Evolutionary conservation across 1,140 invertebrate species (phyloP).

Genomic region (Drosophila bipectinata): DNA sequence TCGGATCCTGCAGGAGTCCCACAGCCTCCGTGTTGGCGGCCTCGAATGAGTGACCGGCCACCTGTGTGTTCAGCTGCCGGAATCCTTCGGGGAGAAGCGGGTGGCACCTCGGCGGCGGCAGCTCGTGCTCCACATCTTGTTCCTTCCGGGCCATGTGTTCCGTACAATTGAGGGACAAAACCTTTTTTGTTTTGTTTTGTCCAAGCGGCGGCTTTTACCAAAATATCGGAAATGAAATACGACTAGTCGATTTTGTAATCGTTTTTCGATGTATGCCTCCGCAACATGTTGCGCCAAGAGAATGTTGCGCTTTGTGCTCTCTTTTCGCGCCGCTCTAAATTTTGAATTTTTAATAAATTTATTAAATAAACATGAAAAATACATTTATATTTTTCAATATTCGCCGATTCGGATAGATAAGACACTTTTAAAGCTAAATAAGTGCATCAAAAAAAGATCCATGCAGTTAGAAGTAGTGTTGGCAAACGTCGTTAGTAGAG

Average conservation of each 20-base stretch:
- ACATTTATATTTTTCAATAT: no score
- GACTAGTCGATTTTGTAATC: no score
- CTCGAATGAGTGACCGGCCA: constrained; percentile 88
- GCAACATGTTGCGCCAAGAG: no score
- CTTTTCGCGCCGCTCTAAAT: no score
- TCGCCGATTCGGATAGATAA: no score
- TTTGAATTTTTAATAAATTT: no score
- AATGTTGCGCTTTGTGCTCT: no score
- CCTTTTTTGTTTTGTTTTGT: background rate
- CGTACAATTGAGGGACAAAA: background rate
- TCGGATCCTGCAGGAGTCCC: constrained; percentile 57
- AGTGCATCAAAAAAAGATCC: no score
- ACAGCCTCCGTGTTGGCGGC: constrained; percentile 84
- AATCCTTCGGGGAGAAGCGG: constrained; percentile 67
- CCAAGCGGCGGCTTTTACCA: background rate
- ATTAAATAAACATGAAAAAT: no score
- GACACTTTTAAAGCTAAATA: no score
- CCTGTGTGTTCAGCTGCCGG: constrained; percentile 86
- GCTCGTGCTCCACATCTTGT: constrained; percentile 28
- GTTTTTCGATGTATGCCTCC: no score
- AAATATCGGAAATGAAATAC: no score
- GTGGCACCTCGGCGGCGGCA: constrained; percentile 3
- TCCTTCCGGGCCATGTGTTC: constrained; percentile 59
- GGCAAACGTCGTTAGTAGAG: background rate
- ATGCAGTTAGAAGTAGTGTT: constrained; percentile 1